These are phyloP conservation scores for Sturnira hondurensis DNA, from an alignment of 2,113 vertebrate genomes.

Conservation along the genomic window DNA sequence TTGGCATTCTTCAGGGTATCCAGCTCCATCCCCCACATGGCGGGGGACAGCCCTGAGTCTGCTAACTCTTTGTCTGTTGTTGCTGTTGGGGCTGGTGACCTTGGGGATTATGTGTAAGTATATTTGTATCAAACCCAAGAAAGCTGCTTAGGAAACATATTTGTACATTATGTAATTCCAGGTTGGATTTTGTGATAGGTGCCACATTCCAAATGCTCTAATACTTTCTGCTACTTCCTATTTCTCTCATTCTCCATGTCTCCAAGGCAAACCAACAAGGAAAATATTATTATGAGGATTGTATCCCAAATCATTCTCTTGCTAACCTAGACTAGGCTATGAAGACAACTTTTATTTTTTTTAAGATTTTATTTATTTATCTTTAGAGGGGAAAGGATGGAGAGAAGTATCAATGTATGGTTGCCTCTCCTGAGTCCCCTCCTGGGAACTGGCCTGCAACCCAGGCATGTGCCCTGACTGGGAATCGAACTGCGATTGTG, in stretches of 20 bases:
- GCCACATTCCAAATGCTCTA: not conserved
- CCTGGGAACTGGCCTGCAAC: no score
- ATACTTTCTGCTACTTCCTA: not conserved
- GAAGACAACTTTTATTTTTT: not conserved
- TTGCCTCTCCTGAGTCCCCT: no score
- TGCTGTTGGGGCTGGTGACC: constrained; percentile 46
- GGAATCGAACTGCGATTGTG: no score
- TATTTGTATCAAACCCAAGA: not conserved
- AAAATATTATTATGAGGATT: not conserved
- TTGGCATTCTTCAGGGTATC: not conserved
- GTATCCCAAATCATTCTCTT: not conserved
- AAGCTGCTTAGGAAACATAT: not conserved
- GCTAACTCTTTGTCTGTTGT: constrained; percentile 38
- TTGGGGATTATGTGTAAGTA: constrained; percentile 61
- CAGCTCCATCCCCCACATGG: not conserved
- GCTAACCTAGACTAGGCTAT: not conserved
- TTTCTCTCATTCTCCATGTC: not conserved
- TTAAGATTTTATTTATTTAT: no score
- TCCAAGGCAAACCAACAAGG: not conserved
- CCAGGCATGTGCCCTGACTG: no score
- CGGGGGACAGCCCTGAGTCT: constrained; percentile 6
- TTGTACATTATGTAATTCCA: not conserved
- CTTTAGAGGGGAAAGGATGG: no score
- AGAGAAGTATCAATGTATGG: no score
- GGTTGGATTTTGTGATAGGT: not conserved